Base-by-base conservation (phyloP, 2,888 invertebrate species). In the Caenorhabditis zanzibari region DNA sequence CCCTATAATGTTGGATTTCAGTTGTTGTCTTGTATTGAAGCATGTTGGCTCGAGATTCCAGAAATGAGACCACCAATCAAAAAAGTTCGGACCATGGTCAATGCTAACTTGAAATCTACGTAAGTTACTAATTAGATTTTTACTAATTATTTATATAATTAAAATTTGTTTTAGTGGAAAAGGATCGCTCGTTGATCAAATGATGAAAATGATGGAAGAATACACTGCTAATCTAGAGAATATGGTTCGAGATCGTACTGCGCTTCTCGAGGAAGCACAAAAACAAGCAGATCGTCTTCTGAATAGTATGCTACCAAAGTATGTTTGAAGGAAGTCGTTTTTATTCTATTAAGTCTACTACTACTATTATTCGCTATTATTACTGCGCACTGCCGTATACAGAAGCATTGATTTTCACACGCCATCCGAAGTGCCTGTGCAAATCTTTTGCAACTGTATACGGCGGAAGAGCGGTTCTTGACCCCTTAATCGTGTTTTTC, bases 31-130 rank as follows among this genome's bases (percentile, higher is more conserved):
- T 89, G 90, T 54, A 77, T 91, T 32, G 91, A 91, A 77, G 91
- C 91, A 0, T 92, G 92, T 76, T 91, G 91, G 91, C 85, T 91
- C n/a, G 91, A 91, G 80, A 86, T 92, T 38, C 91, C 91, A 6
- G 91, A 92, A 66, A 86, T 88, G 85, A 63, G 88, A 41, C 91
- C 91, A 14, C 89, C 87, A 63, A 90, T 91, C 77, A 91, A 91
- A 74, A 89, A 91, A 85, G 89, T 91, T 10, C 81, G 89, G 49
- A 84, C 89, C 1, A 89, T 91, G 86, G 88, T 92, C 1, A 90
- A 90, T 73, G 81, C 90, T 9, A 92, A 92, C 68, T 84, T 91
- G 22, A 86, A 88, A 77, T 88, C 90, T 4, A 90, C 88, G 89
- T 90, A 68, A 83, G 86, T 26, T 22, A 12, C 38, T n/a, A n/a